These are phyloP conservation scores for Lithophane semibrunnea DNA, from an alignment of 2,888 invertebrate genomes.

Conservation along the genomic window DNA sequence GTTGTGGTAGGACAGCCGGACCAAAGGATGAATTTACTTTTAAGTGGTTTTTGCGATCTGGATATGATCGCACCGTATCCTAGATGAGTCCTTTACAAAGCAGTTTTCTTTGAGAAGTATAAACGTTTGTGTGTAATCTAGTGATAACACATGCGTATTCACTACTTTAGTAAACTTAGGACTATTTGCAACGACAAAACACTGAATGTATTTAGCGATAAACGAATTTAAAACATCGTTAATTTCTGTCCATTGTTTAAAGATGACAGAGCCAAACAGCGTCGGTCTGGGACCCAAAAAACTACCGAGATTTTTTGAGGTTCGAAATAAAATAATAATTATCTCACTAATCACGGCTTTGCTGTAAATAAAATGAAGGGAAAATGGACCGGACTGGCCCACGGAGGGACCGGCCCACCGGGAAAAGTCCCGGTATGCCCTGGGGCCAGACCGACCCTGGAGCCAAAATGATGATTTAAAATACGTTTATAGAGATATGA, in stretches of 20 bases:
- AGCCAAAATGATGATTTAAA: background rate
- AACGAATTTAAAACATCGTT: background rate
- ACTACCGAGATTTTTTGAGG: too few relatives aligned
- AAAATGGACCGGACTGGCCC: too few relatives aligned
- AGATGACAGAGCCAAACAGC: background rate
- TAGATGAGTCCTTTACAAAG: background rate
- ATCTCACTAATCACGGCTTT: too few relatives aligned
- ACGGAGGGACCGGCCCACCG: too few relatives aligned
- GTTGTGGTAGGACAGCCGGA: background rate
- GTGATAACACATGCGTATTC: background rate
- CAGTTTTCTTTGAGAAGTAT: background rate
- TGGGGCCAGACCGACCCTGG: too few relatives aligned
- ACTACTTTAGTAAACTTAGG: background rate
- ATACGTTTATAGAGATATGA: too few relatives aligned
- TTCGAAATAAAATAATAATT: too few relatives aligned
- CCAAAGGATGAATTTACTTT: constrained; percentile 22
- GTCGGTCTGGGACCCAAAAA: too few relatives aligned
- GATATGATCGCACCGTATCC: background rate
- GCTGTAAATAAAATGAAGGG: too few relatives aligned
- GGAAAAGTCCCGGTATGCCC: too few relatives aligned
- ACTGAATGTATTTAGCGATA: background rate
- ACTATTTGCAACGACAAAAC: background rate
- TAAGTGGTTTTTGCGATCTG: background rate
- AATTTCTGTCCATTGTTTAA: background rate
- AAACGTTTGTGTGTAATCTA: background rate